Evolutionary conservation across 2,797 vertebrate genomes (phyloP).

Genomic region (Myripristis jacobus): DNA sequence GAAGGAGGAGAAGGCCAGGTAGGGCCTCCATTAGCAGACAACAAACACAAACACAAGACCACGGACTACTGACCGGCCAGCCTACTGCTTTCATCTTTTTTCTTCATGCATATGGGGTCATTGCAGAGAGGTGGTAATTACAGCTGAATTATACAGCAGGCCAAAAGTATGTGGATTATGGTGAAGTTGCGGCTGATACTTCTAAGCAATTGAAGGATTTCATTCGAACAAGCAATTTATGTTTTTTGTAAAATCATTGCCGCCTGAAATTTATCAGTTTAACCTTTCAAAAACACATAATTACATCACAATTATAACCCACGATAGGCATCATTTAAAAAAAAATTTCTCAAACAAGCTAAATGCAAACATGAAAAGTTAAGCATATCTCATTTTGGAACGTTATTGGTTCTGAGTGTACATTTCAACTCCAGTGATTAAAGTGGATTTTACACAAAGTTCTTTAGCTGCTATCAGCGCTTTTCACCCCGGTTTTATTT

Average conservation of each 20-base stretch:
- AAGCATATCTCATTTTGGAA: slow-evolving; percentile 1
- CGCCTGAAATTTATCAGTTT: not conserved
- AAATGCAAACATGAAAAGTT: no score
- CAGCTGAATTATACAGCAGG: slow-evolving; percentile 9
- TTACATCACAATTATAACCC: not conserved
- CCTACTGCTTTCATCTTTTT: slow-evolving; percentile 24
- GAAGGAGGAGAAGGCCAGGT: slow-evolving; percentile 85
- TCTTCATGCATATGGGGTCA: slow-evolving; percentile 25
- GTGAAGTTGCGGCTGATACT: not conserved
- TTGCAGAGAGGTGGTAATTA: slow-evolving; percentile 33
- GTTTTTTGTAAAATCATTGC: not conserved
- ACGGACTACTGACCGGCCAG: slow-evolving; percentile 20
- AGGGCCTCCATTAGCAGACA: slow-evolving; percentile 40
- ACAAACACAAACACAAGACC: slow-evolving; percentile 30
- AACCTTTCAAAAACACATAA: not conserved
- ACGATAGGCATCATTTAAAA: no score
- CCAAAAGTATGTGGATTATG: not conserved
- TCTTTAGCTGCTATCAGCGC: slow-evolving; percentile 6
- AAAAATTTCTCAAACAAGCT: no score
- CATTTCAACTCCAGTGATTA: not conserved
- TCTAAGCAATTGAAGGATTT: not conserved
- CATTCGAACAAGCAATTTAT: not conserved
- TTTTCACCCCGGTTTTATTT: slow-evolving; percentile 15
- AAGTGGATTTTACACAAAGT: slow-evolving; percentile 9
- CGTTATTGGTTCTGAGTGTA: not conserved